Evolutionary conservation across 2,113 vertebrate species (phyloP), one percentile per base, ranked within the genome.

Genomic region (Carollia perspicillata): DNA sequence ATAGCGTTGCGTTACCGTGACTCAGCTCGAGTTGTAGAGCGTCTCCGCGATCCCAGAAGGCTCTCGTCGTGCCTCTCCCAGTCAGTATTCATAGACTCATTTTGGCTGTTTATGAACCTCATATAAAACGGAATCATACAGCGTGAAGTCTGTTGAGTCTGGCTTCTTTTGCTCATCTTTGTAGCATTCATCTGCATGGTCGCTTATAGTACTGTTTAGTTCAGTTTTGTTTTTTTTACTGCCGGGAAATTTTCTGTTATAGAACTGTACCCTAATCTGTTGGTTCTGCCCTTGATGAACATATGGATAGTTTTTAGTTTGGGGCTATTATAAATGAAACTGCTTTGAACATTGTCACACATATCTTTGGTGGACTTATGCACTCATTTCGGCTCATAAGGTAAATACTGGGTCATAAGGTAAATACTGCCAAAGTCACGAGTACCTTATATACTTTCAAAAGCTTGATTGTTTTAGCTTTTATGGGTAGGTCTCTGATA

Each of bases 401-500:
- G 17, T 68, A 86, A 83, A 90, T 72, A 84, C 40, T 90, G 33
- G 33, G 40, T 95, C 10, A 51, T 95, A 87, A 66, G 0, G 20
- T 68, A 86, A 83, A 90, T 66, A 84, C 53, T 79, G 47, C 40
- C 26, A 26, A 95, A 72, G 68, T 83, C 68, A 66, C n/a, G 30
- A 89, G 60, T 58, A 72, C 44, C 51, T 91, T 81, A 53, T 60
- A 49, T n/a, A 26, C 30, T 49, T 69, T 51, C 58, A 75, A 94
- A 89, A 90, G 33, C 17, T 40, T 92, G 49, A 65, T 92, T 88
- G 14, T 53, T 94, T 87, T 80, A 87, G 35, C 55, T 72, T 92
- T 95, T 87, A 63, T 71, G 53, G 81, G 66, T 60, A 83, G 11
- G 22, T 77, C 86, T 63, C 0, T 93, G 26, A 71, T 81, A 49